Evolutionary conservation across 2,113 vertebrate genomes (phyloP), one percentile per base, ranked within the genome.

Genomic region (Trichomycterus rosablanca): DNA sequence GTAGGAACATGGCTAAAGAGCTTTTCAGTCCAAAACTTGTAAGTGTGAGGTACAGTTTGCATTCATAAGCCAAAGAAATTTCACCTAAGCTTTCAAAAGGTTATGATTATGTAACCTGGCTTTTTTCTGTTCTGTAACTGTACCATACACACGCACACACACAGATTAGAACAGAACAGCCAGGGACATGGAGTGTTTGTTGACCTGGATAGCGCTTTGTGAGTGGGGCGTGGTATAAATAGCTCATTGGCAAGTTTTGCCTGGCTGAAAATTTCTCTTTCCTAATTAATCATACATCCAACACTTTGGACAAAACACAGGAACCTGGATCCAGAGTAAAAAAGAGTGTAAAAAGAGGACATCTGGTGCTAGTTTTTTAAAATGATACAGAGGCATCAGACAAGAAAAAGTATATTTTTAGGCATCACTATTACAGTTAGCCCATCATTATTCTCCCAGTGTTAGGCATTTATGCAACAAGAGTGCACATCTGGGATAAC

Each of bases 201-300:
- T 69, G 70, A 66, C 75, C 68, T 72, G 63, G 59, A 71, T 69
- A 68, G 56, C 35, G 42, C 59, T 59, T 64, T 64, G 43, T 4
- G 37, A 69, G 63, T 10, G 12, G 50, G 48, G 34, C 57, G 19
- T 52, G 35, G 58, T 63, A 71, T 69, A 74, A 69, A 76, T 69
- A 74, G 62, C 28, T 32, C 45, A 23, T 67, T 62, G 24, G 11
- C 34, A 56, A 60, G 39, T 71, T 69, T 66, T 59, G 35, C 54
- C 19, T 59, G 49, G 58, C 49, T 44, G 24, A 68, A 58, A 71
- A 67, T 30, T 15, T 40, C 64, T 54, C 58, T 61, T 26, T 10
- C 5, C 37, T 68, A 56, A 71, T 71, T 76, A 76, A 66, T 74
- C 63, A 64, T 59, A 60, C 57, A 76, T 53, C 39, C 44, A 45